Evolutionary conservation across 2,113 vertebrate species (phyloP), one percentile per base, ranked within the genome.

Genomic region (Chaetodon auriga): DNA sequence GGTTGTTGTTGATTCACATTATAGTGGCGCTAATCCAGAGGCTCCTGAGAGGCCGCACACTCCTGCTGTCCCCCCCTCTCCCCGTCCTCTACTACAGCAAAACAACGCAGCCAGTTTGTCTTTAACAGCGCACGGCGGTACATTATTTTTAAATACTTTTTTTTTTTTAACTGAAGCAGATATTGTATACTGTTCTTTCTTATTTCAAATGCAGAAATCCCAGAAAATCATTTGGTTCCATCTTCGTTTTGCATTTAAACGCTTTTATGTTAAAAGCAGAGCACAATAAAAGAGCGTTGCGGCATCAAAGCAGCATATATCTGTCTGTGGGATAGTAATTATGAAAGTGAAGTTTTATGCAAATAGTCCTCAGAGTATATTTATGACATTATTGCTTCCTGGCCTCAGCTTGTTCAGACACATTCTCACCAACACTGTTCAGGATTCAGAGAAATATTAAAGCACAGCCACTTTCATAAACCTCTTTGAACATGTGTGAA

Each of bases 1-100:
- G 83, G 62, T 85, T 89, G 90, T 81, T 91, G 90, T 88, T 91
- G 87, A 92, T 91, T 92, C 85, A 92, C 84, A 90, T 89, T 89
- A 88, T 83, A 84, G 64, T 72, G 69, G 75, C 49, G 36, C 87
- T 94, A 92, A 93, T 92, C 91, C 93, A 85, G 73, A 88, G 80
- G 81, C 87, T 90, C 87, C 85, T 75, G 73, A 92, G 88, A 91
- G 87, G 88, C 85, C 89, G 82, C 76, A 76, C 82, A 82, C 71
- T 82, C 74, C 89, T 89, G 78, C 84, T 81, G 75, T 78, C 80
- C 83, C 74, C 83, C 74, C 70, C 77, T 69, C 70, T 86, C 72
- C 74, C 68, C 64, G 49, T 77, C 78, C 80, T 70, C 60, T 57
- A 80, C 83, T 82, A 30, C 30, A 90, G 79, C 70, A 79, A 80